These are phyloP conservation scores for Drosophila neotestacea DNA, from an alignment of 2,888 invertebrate species.

Conservation along the genomic window DNA sequence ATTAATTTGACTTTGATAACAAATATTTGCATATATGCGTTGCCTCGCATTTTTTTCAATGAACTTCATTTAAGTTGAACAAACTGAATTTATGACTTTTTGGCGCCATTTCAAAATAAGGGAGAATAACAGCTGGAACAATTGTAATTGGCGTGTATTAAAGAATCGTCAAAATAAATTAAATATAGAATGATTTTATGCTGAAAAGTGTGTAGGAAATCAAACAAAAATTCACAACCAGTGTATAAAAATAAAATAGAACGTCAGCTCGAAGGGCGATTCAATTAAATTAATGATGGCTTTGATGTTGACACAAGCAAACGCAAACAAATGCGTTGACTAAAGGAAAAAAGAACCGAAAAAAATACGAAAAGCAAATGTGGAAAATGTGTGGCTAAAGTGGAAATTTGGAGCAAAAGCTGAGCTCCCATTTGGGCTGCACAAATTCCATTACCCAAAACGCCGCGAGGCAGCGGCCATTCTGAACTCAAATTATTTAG, in stretches of 20 bases:
- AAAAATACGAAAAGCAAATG: constrained; percentile 41
- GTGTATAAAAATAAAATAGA: constrained; percentile 18
- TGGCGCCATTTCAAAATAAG: constrained; percentile 10
- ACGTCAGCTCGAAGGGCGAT: constrained; percentile 32
- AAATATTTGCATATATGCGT: neutral
- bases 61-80: constrained; percentile 1
- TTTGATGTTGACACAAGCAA: constrained; percentile 58
- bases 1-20: neutral
- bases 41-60: neutral
- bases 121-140: constrained; percentile 5
- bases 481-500: constrained; percentile 61
- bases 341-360: neutral
- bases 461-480: constrained; percentile 35
- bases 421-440: constrained; percentile 40
- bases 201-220: constrained; percentile 8
- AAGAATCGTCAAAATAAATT: constrained; percentile 17
- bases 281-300: constrained; percentile 73
- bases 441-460: constrained; percentile 49
- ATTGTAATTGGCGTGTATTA: constrained; percentile 3
- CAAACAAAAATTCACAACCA: constrained; percentile 36
- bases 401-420: constrained; percentile 32
- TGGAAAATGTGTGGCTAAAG: constrained; percentile 34
- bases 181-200: constrained; percentile 15
- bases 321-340: constrained; percentile 39
- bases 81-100: constrained; percentile 19